Base-by-base conservation (phyloP, 2,113 vertebrate genomes). In the Muscicapa adusta region DNA sequence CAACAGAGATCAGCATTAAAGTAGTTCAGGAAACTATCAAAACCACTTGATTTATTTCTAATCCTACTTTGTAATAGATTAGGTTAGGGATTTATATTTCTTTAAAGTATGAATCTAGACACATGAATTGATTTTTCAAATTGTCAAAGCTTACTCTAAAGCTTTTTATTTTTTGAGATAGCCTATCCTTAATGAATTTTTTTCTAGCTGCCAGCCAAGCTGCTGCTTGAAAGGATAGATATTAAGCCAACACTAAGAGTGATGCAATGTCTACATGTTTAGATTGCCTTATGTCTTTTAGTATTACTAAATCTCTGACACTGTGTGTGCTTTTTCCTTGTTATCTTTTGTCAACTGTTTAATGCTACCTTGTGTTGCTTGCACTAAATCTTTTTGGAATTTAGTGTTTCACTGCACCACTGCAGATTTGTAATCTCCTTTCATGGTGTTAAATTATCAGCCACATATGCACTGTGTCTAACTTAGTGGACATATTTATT, bases 371-470 rank as follows among this genome's bases (percentile, higher is more conserved):
- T 66, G 62, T 80, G 56, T 67, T 93, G 43, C 47, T 89, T 83
- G 63, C 71, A 77, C 38, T 96, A 88, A 95, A 74, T 93, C 93
- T 95, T 70, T 80, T 71, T 13, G 7, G 38, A 91, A 73, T 5
- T 77, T 83, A 43, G 56, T 60, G 58, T 89, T 96, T 91, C 82
- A 70, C 25, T 85, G 60, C 63, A 67, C 42, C 26, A 18, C 63
- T 76, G 56, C 66, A 94, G 71, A 79, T 89, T 58, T 82, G 74
- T 95, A 85, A 89, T 94, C 87, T 33, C 38, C 40, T 91, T 85
- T 88, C 74, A 36, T 51, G 62, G 54, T 89, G 47, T 85, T 95
- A 87, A 92, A 95, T 94, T 96, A 91, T 91, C 62, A 62, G 24
- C 63, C 85, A 66, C 83, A 47, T 76, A 83, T 66, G 58, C 87